Base-by-base conservation (phyloP, 2,888 invertebrate species). In the Syrphus vitripennis region DNA sequence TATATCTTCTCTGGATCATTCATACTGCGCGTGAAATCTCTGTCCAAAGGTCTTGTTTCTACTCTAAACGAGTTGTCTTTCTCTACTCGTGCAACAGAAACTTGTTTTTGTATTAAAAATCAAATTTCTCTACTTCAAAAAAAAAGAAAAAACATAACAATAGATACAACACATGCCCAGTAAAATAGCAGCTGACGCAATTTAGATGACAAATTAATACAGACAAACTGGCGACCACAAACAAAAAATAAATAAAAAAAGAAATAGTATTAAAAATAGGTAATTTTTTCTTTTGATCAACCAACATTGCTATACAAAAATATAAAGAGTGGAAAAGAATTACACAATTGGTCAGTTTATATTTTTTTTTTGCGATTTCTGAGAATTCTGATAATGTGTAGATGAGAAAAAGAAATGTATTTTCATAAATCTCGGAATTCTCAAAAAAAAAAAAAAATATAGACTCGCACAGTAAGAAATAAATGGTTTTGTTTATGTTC, bases 1-100 rank as follows among this genome's bases (percentile, higher is more conserved):
- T 24, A 50, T 45, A 29, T 45, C 42, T 48, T 45, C 48, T 24
- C 45, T 53, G 63, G 45, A 80, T 80, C 80, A 75, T 40, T 70
- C 75, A 19, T 63, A 50, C 42, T 57, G 63, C 55, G 69, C 69
- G 69, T 83, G 83, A 78, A 63, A 40, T 50, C 12, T 12, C 12
- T 45, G 67, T 67, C 19, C 78, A 77, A 82, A 77, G 67, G 72
- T 78, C 69, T n/a, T 72, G 45, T 45, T 45, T 29, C 21, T 21
- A 14, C 59, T 45, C 29, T 14, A 53, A 79, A 63, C 79, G 7
- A 65, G 80, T 74, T 59, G 69, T 57, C 24, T 59, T 59, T 48
- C 31, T 67, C 48, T 67, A 31, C 7, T 31, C 48, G 2, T 67
- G 34, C 48, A 21, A 37, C n/a, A 65, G n/a, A 67, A 67, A 48